Evolutionary conservation across 2,888 invertebrate species (phyloP).

Genomic region (Cheilosia impressa): DNA sequence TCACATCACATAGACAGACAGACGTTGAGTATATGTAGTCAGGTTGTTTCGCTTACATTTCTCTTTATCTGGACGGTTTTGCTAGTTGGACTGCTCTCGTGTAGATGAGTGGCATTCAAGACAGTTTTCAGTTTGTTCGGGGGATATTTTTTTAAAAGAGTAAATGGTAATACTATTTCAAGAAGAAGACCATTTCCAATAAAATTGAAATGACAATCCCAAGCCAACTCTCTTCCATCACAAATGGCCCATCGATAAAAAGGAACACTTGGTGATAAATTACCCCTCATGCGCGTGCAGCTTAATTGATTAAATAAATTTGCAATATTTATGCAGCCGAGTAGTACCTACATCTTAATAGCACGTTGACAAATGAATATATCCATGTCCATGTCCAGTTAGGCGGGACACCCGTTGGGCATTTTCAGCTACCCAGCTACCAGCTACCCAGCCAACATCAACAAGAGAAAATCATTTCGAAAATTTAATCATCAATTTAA

Average conservation of each 20-base stretch:
- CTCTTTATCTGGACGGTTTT: background rate
- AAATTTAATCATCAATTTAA: conserved; percentile 72
- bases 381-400: background rate
- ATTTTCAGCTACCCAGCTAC: background rate
- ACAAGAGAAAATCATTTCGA: conserved; percentile 54
- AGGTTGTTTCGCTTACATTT: conserved; percentile 13
- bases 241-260: no score
- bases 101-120: background rate
- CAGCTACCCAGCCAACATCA: conserved; percentile 13
- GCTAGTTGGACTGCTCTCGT: background rate
- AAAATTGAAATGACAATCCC: no score
- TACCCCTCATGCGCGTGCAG: background rate
- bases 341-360: conserved; percentile 3
- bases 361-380: conserved; percentile 30
- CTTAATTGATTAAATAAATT: conserved; percentile 78
- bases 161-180: no score
- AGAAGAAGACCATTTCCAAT: no score
- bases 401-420: background rate
- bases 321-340: conserved; percentile 8
- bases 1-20: conserved; percentile 21
- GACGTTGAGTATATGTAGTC: conserved; percentile 22
- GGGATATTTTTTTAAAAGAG: no score
- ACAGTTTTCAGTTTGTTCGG: background rate
- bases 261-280: background rate
- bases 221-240: no score